Percentiles rank a stretch among this genome's conserved stretches.
Evolutionary conservation across 1,140 invertebrate species (phyloP).

Genomic region (Halictus rubicundus): DNA sequence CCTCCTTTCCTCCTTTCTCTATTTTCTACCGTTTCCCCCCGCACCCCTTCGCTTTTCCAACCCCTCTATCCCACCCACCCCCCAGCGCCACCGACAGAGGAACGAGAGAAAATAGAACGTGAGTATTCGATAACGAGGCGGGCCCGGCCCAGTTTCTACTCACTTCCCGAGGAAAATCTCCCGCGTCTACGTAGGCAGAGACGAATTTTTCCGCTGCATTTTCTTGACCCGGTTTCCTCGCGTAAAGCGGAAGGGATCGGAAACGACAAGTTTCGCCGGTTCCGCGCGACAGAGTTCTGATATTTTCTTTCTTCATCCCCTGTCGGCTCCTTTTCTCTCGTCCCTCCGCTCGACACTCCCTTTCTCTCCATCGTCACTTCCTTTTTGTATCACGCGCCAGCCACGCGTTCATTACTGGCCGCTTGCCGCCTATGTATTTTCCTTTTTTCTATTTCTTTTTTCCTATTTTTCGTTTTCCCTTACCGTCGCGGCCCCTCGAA

Average conservation of each 20-base stretch:
- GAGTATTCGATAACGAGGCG: conserved; percentile 51
- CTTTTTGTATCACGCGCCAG: not conserved
- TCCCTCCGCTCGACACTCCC: not conserved
- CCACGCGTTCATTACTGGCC: not conserved
- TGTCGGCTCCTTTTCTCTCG: not conserved
- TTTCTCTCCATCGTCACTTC: not conserved
- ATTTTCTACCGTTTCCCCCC: not conserved
- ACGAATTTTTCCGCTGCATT: conserved; percentile 51
- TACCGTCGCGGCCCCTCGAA: not conserved
- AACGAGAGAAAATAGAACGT: conserved; percentile 47
- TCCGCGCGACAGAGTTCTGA: not conserved
- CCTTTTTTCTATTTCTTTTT: not conserved
- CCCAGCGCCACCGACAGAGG: conserved; percentile 30
- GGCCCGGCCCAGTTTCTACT: conserved; percentile 43
- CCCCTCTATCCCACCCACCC: too few species aligned
- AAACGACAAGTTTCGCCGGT: conserved; percentile 31
- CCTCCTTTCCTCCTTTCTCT: not conserved
- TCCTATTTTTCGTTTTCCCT: too few species aligned
- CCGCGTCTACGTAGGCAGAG: conserved; percentile 39
- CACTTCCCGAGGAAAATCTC: conserved; percentile 37
- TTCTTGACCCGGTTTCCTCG: conserved; percentile 44
- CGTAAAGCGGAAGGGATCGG: conserved; percentile 49
- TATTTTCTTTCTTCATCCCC: conserved; percentile 13
- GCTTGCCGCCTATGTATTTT: not conserved
- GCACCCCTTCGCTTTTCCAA: too few species aligned